Evolutionary conservation across 1,140 invertebrate genomes (phyloP).

Genomic region (Tetramorium alpestre): DNA sequence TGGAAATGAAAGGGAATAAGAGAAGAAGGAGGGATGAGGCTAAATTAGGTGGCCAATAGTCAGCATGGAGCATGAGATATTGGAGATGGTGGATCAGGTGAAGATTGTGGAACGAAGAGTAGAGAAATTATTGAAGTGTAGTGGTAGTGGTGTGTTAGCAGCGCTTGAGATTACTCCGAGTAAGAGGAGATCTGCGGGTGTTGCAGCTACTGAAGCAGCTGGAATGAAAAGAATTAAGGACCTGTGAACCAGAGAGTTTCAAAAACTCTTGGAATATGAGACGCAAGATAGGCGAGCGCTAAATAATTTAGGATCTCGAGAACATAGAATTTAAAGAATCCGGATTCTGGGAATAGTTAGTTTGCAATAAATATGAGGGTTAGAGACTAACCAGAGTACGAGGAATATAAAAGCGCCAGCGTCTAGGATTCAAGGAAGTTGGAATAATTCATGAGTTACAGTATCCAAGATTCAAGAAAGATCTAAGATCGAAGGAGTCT

Average conservation of each 20-base stretch:
- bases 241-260: neutral
- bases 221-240: conserved; percentile 44
- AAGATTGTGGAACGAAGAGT: conserved; percentile 37
- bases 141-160: neutral
- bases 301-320: conserved; percentile 28
- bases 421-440: neutral
- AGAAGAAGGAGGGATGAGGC: neutral
- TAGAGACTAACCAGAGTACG: neutral
- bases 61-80: conserved; percentile 9
- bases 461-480: neutral
- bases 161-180: conserved; percentile 15
- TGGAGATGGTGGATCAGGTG: conserved; percentile 47
- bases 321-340: conserved; percentile 41
- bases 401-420: conserved; percentile 16
- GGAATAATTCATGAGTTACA: conserved; percentile 7
- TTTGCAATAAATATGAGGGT: conserved; percentile 24
- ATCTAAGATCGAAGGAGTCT: neutral
- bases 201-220: neutral
- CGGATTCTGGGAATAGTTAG: neutral
- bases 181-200: neutral
- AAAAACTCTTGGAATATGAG: conserved; percentile 31
- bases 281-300: neutral
- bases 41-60: conserved; percentile 38
- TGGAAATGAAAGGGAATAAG: neutral
- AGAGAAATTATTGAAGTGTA: conserved; percentile 24